A percentile compares a stretch with the other conserved stretches of the same genome.
Conservation (phyloP, 2,797 vertebrate species). For the Botia kubotai region DNA sequence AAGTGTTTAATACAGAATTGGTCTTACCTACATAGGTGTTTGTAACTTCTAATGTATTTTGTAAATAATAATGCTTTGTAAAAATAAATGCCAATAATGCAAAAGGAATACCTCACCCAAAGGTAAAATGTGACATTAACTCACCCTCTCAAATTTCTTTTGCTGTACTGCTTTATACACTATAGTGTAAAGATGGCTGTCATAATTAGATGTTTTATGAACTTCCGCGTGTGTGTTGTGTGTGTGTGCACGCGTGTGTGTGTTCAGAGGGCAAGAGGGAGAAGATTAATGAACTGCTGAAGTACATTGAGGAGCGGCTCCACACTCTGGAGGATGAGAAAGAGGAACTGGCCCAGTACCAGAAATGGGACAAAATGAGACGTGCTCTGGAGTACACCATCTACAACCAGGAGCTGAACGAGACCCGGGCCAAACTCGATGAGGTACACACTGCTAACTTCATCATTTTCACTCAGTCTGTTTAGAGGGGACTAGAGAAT, state of each 20-base stretch:
- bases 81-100: too few relatives aligned
- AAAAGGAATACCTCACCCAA: too few relatives aligned
- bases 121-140: too few relatives aligned
- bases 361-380: conserved; percentile 99
- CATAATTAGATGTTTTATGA: too few relatives aligned
- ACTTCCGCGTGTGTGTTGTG: too few relatives aligned
- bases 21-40: too few relatives aligned
- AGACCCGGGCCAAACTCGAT: conserved; percentile 96
- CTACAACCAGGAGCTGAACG: conserved; percentile 98
- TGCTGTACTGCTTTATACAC: too few relatives aligned
- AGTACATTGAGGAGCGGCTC: conserved; percentile 97
- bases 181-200: too few relatives aligned
- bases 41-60: too few relatives aligned
- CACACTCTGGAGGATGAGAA: conserved; percentile 99
- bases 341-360: conserved; percentile 97
- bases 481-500: background rate
- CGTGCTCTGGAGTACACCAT: conserved; percentile 97
- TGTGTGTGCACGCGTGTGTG: conserved; percentile 34
- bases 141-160: too few relatives aligned
- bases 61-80: too few relatives aligned
- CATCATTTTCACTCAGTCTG: background rate
- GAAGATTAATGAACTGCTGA: conserved; percentile 98
- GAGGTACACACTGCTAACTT: conserved; percentile 79
- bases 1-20: background rate
- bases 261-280: conserved; percentile 95